These are phyloP conservation scores for Salvator merianae DNA, from an alignment of 2,113 vertebrate genomes.

Conservation along the genomic window DNA sequence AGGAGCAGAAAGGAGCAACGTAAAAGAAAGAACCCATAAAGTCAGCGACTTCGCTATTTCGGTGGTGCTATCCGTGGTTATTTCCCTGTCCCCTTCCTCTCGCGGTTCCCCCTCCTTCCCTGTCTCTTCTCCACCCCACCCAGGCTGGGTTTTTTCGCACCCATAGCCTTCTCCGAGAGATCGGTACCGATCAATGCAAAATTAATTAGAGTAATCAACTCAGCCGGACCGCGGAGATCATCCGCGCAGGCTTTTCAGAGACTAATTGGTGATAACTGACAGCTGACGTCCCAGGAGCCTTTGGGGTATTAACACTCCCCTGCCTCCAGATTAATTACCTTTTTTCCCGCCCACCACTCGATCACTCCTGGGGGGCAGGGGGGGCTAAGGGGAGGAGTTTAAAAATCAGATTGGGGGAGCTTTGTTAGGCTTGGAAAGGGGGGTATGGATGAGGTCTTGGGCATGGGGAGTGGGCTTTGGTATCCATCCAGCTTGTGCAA, in stretches of 20 bases:
- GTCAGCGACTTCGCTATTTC: too few relatives aligned
- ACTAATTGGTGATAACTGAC: conserved; percentile 80
- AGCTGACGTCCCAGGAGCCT: conserved; percentile 72
- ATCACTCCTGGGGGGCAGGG: accelerated
- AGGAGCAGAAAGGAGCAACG: too few relatives aligned
- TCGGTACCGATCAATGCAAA: conserved; percentile 78
- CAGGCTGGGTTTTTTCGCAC: conserved; percentile 53
- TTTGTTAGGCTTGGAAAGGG: accelerated
- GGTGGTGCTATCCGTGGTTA: too few relatives aligned
- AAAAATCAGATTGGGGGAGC: background rate
- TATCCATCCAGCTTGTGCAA: too few relatives aligned
- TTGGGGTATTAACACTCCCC: conserved; percentile 70
- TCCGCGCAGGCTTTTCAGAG: conserved; percentile 72
- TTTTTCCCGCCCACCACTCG: conserved; percentile 57
- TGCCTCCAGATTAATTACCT: conserved; percentile 71
- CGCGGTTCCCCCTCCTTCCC: conserved; percentile 56
- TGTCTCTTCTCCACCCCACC: conserved; percentile 41
- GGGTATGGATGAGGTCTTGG: background rate
- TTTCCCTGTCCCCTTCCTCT: background rate
- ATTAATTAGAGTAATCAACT: conserved; percentile 84
- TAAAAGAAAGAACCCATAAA: too few relatives aligned
- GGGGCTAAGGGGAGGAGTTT: background rate
- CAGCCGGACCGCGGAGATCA: conserved; percentile 68
- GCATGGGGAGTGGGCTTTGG: too few relatives aligned
- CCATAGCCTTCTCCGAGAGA: conserved; percentile 35